These are phyloP conservation scores for Tiphia femorata DNA, from an alignment of 2,888 invertebrate genomes.

Conservation along the genomic window DNA sequence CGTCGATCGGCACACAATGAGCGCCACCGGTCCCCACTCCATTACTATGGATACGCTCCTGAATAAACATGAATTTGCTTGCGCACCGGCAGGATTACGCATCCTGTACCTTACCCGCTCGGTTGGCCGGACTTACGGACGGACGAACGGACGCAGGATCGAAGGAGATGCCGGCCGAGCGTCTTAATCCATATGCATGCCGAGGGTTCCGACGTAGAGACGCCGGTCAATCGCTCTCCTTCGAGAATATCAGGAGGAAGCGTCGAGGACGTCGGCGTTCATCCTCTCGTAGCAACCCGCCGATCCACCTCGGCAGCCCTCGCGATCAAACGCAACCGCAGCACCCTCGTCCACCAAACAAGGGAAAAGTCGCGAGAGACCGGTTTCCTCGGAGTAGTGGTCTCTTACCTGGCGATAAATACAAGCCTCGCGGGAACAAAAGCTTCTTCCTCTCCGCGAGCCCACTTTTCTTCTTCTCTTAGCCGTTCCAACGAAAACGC, in stretches of 20 bases:
- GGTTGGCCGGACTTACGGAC: neutral
- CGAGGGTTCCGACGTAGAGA: conserved; percentile 30
- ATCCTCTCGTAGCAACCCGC: neutral
- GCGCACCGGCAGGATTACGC: conserved; percentile 41
- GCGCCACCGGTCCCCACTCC: no score
- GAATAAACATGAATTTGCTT: conserved; percentile 53
- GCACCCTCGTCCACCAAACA: no score
- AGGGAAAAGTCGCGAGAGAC: no score
- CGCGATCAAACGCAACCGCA: no score
- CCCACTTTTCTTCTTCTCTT: no score
- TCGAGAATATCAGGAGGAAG: no score
- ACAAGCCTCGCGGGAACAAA: no score
- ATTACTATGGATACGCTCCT: conserved; percentile 46
- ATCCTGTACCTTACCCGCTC: conserved; percentile 32
- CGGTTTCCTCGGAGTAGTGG: no score
- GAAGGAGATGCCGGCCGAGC: conserved; percentile 34
- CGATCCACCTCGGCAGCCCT: no score
- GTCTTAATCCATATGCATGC: conserved; percentile 47
- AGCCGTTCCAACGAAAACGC: no score
- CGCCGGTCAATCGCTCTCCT: conserved; percentile 38
- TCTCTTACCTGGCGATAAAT: no score
- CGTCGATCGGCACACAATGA: conserved; percentile 22
- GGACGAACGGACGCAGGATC: neutral
- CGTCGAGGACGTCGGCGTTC: neutral
- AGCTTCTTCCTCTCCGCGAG: no score